These are phyloP conservation scores for Spatulosminthurus flaviceps DNA, from an alignment of 2,888 invertebrate species.

Conservation along the genomic window DNA sequence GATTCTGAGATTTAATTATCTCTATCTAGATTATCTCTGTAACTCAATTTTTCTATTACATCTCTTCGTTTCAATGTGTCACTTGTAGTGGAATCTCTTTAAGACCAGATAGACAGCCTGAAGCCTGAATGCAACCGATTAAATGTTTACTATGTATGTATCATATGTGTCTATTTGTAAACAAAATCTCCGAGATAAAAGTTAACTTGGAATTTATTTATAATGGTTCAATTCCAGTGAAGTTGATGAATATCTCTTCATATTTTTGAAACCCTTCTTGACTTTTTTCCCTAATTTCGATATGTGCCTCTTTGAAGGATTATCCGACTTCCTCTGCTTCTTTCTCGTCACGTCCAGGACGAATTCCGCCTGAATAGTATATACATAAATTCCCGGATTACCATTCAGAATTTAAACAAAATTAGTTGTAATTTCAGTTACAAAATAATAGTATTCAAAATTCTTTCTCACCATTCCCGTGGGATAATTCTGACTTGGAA, in stretches of 20 bases:
- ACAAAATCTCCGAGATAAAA: too few species aligned
- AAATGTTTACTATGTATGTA: too few species aligned
- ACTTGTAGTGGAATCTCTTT: too few species aligned
- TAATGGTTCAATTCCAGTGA: neutral
- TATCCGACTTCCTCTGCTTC: neutral
- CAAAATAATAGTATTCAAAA: neutral
- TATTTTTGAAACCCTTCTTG: neutral
- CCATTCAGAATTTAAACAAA: neutral
- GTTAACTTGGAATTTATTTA: too few species aligned
- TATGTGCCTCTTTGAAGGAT: neutral
- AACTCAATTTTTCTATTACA: too few species aligned
- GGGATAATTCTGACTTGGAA: neutral
- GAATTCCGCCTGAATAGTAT: neutral
- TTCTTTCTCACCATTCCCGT: neutral
- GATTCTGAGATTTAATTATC: too few species aligned
- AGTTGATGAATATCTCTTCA: neutral
- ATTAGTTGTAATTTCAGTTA: neutral
- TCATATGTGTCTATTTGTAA: too few species aligned
- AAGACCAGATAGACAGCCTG: too few species aligned
- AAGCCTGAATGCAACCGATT: too few species aligned
- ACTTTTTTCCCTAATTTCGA: neutral
- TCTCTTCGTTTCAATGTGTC: too few species aligned
- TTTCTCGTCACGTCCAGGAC: constrained; percentile 14
- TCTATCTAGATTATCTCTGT: too few species aligned
- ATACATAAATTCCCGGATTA: neutral